These are phyloP conservation scores for Drosophila tanythrix DNA, from an alignment of 2,888 invertebrate species.

Conservation along the genomic window DNA sequence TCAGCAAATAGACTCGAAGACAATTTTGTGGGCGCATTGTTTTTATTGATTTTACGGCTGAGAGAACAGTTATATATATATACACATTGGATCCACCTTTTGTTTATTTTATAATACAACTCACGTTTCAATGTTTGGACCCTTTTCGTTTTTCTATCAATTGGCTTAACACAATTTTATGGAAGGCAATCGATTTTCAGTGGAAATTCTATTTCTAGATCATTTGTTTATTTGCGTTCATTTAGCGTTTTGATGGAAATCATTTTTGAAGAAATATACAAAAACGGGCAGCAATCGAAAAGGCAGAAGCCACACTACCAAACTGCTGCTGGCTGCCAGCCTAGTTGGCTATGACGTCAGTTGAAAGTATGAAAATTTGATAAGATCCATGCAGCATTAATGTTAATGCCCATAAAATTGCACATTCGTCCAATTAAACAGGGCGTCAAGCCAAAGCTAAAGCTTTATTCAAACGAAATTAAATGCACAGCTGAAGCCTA, in stretches of 20 bases:
- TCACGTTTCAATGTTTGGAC: slow-evolving; percentile 57
- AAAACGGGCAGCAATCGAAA: slow-evolving; percentile 29
- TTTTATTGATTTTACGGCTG: slow-evolving; percentile 58
- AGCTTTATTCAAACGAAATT: slow-evolving; percentile 57
- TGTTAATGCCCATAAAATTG: slow-evolving; percentile 25
- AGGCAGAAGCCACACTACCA: slow-evolving; percentile 45
- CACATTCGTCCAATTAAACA: slow-evolving; percentile 51
- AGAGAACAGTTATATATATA: slow-evolving; percentile 1
- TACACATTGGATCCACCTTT: slow-evolving; percentile 17
- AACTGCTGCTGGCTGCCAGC: slow-evolving; percentile 54
- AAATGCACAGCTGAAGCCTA: slow-evolving; percentile 41
- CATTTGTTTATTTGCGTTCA: slow-evolving; percentile 69
- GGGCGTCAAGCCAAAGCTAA: slow-evolving; percentile 42
- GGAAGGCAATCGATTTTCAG: slow-evolving; percentile 57
- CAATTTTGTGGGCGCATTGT: slow-evolving; percentile 55
- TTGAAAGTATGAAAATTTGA: slow-evolving; percentile 22
- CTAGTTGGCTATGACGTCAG: slow-evolving; percentile 58
- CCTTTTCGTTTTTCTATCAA: slow-evolving; percentile 53
- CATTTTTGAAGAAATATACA: slow-evolving; percentile 56
- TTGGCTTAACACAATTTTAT: slow-evolving; percentile 47
- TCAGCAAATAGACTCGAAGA: slow-evolving; percentile 37
- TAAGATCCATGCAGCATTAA: slow-evolving; percentile 33
- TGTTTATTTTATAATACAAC: slow-evolving; percentile 51
- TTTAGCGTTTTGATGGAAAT: slow-evolving; percentile 70
- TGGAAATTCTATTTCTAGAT: slow-evolving; percentile 65